A percentile compares a stretch with the other conserved stretches of the same genome.
phyloP scores from a whole-genome alignment of 2,113 vertebrate species.

The Zootoca vivipara region DNA sequence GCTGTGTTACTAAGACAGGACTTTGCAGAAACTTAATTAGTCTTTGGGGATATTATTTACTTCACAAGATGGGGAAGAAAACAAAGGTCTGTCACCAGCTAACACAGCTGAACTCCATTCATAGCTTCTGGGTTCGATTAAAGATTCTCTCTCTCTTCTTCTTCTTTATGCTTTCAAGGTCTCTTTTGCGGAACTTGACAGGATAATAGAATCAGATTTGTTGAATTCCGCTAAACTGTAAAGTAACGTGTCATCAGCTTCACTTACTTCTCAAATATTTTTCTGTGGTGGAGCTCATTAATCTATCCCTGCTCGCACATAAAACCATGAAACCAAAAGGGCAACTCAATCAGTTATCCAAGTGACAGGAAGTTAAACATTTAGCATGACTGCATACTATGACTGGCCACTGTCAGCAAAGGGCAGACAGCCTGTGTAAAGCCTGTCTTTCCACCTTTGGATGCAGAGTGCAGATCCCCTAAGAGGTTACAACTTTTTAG shows the following conservation, averaged over 20 bases:
- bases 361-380: conserved; percentile 59
- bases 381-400: conserved; percentile 21
- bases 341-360: conserved; percentile 51
- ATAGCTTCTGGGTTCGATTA: conserved; percentile 45
- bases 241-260: conserved; percentile 68
- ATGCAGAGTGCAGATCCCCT: background rate
- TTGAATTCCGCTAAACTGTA: conserved; percentile 68
- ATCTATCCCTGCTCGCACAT: conserved; percentile 41
- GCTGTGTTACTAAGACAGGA: conserved; percentile 49
- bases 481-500: too few relatives aligned
- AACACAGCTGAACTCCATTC: conserved; percentile 38
- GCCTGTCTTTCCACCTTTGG: background rate
- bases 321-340: conserved; percentile 56
- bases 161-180: conserved; percentile 45
- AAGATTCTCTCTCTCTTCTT: conserved; percentile 35
- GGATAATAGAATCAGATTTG: conserved; percentile 69
- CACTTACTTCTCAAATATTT: conserved; percentile 69
- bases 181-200: conserved; percentile 61
- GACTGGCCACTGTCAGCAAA: conserved; percentile 41
- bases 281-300: conserved; percentile 60
- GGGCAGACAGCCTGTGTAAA: conserved; percentile 21
- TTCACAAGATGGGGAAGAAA: conserved; percentile 33
- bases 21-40: conserved; percentile 58
- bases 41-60: conserved; percentile 54
- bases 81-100: conserved; percentile 55